phyloP scores from a whole-genome alignment of 2,888 invertebrate species.

The Miltochrista miniata region DNA sequence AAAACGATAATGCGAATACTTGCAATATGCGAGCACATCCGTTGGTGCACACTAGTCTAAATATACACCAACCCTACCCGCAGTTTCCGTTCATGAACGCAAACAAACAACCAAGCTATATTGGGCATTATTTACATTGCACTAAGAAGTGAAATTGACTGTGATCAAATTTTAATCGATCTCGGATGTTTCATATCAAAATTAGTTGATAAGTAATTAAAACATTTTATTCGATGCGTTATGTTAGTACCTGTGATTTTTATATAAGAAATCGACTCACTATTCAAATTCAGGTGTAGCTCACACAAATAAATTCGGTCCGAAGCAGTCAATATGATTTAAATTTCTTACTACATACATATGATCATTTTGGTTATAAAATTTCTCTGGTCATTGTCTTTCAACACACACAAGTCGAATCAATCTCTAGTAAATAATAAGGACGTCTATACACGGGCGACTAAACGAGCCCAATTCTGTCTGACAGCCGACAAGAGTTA shows the following conservation, averaged over 20 bases:
- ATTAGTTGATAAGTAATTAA: too few relatives aligned
- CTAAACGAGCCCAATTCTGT: constrained; percentile 21
- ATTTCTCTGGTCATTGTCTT: not conserved
- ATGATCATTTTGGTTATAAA: too few relatives aligned
- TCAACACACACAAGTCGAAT: not conserved
- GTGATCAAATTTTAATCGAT: constrained; percentile 12
- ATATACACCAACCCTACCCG: constrained; percentile 38
- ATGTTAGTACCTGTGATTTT: too few relatives aligned
- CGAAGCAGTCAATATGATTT: too few relatives aligned
- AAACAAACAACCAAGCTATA: constrained; percentile 20
- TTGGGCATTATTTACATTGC: constrained; percentile 11
- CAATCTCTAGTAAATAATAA: constrained; percentile 28
- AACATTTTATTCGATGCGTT: constrained; percentile 23
- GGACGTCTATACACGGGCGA: constrained; percentile 23
- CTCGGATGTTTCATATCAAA: constrained; percentile 21
- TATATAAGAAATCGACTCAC: not conserved
- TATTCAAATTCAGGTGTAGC: too few relatives aligned
- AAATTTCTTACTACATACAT: too few relatives aligned
- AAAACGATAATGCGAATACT: constrained; percentile 39
- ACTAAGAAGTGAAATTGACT: constrained; percentile 8
- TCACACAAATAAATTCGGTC: too few relatives aligned
- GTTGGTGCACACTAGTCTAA: constrained; percentile 34
- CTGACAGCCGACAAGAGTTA: constrained; percentile 38
- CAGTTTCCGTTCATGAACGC: constrained; percentile 30
- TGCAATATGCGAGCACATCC: constrained; percentile 36